These are phyloP conservation scores for silkworm (Bombyx mori) DNA, from an alignment of 1,140 invertebrate genomes.

Conservation along the genomic window ASM3026992v2 NC_085110.1:2555001-2555500, in stretches of 20 bases:
- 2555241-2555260: constrained; percentile 48
- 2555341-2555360: constrained; percentile 73
- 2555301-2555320: constrained; percentile 39
- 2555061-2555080: constrained; percentile 51
- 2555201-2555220: constrained; percentile 45
- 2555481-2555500: constrained; percentile 74
- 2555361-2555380: constrained; percentile 71
- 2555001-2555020: constrained; percentile 44
- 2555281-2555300: constrained; percentile 48
- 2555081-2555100: constrained; percentile 40
- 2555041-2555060: constrained; percentile 50
- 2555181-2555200: constrained; percentile 50
- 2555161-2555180: constrained; percentile 52
- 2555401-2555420: constrained; percentile 75
- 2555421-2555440: constrained; percentile 67
- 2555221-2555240: constrained; percentile 32
- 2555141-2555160: constrained; percentile 42
- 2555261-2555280: constrained; percentile 40
- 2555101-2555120: constrained; percentile 34
- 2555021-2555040: constrained; percentile 53
- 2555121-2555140: constrained; percentile 36
- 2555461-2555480: constrained; percentile 61
- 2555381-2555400: constrained; percentile 77
- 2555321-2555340: constrained; percentile 53
- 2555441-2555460: constrained; percentile 62